Conservation (phyloP, 1,140 invertebrate species). For the Drosophila insularis region DNA sequence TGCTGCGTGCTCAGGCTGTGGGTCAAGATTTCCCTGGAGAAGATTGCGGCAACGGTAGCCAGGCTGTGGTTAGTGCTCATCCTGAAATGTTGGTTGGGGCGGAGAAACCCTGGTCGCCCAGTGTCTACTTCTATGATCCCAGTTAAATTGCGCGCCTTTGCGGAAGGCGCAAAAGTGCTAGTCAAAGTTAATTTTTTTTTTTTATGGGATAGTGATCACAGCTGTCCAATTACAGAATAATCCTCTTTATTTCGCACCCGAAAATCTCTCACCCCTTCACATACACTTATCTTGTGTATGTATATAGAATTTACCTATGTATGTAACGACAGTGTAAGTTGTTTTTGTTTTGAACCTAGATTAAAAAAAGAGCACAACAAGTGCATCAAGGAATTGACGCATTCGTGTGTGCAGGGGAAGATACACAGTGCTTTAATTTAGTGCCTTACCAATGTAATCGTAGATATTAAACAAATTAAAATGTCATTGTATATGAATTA, state of each 20-base stretch:
- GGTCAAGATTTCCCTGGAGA: constrained; percentile 54
- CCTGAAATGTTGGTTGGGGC: constrained; percentile 58
- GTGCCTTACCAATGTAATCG: constrained; percentile 44
- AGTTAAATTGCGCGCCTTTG: constrained; percentile 19
- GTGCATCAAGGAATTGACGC: too few species aligned
- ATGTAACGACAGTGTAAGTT: constrained; percentile 36
- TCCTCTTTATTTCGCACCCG: not conserved
- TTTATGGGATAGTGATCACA: constrained; percentile 22
- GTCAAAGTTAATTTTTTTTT: constrained; percentile 46
- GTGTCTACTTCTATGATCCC: constrained; percentile 69
- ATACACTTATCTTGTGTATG: constrained; percentile 35
- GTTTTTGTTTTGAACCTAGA: constrained; percentile 20
- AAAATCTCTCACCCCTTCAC: constrained; percentile 7
- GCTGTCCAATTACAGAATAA: constrained; percentile 30
- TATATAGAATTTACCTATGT: constrained; percentile 13
- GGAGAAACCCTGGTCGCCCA: constrained; percentile 58
- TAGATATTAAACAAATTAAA: constrained; percentile 27
- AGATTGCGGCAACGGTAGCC: constrained; percentile 9
- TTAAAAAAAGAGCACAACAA: constrained; percentile 5
- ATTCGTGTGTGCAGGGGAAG: not conserved
- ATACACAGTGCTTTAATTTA: constrained; percentile 37
- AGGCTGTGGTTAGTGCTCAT: constrained; percentile 29
- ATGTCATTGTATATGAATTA: constrained; percentile 42
- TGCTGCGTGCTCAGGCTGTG: constrained; percentile 56
- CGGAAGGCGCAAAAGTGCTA: constrained; percentile 44